Evolutionary conservation across 2,888 invertebrate genomes (phyloP).

Genomic region (Drosophila algonquin): DNA sequence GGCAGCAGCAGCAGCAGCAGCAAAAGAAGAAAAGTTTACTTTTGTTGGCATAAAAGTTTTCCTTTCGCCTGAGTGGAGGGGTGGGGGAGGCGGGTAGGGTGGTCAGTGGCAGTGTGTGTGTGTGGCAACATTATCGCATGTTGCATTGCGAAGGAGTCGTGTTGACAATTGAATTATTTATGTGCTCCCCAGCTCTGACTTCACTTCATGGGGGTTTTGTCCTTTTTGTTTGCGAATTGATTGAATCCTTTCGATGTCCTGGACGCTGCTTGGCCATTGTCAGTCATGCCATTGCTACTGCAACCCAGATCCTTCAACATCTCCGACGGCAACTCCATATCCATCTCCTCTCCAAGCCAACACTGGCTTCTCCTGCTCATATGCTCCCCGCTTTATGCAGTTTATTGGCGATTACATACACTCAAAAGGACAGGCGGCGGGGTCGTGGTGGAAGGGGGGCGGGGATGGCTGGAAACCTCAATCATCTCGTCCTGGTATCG

Average conservation of each 20-base stretch:
- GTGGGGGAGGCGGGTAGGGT: slow-evolving; percentile 1
- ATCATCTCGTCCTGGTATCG: slow-evolving; percentile 59
- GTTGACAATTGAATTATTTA: slow-evolving; percentile 80
- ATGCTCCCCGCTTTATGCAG: slow-evolving; percentile 73
- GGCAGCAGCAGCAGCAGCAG: slow-evolving; percentile 31
- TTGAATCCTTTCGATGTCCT: slow-evolving; percentile 70
- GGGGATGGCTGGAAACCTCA: slow-evolving; percentile 49
- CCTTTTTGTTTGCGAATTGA: slow-evolving; percentile 74
- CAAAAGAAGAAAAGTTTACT: slow-evolving; percentile 36
- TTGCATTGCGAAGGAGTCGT: slow-evolving; percentile 61
- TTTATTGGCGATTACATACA: slow-evolving; percentile 79
- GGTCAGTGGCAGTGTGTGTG: slow-evolving; percentile 11
- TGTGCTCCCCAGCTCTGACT: slow-evolving; percentile 47
- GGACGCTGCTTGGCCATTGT: slow-evolving; percentile 23
- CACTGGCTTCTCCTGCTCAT: slow-evolving; percentile 51
- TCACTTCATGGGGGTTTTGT: not conserved
- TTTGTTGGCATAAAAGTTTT: slow-evolving; percentile 59
- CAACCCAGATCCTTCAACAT: not conserved
- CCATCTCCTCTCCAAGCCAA: not conserved
- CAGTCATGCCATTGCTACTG: slow-evolving; percentile 12
- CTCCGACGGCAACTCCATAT: not conserved
- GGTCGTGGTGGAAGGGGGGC: not conserved
- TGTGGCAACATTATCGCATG: slow-evolving; percentile 58
- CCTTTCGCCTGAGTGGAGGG: slow-evolving; percentile 10
- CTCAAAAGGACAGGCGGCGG: slow-evolving; percentile 58